A percentile compares a stretch with the other conserved stretches of the same genome.
phyloP scores from a whole-genome alignment of 2,113 vertebrate genomes.

The Alethe diademata region DNA sequence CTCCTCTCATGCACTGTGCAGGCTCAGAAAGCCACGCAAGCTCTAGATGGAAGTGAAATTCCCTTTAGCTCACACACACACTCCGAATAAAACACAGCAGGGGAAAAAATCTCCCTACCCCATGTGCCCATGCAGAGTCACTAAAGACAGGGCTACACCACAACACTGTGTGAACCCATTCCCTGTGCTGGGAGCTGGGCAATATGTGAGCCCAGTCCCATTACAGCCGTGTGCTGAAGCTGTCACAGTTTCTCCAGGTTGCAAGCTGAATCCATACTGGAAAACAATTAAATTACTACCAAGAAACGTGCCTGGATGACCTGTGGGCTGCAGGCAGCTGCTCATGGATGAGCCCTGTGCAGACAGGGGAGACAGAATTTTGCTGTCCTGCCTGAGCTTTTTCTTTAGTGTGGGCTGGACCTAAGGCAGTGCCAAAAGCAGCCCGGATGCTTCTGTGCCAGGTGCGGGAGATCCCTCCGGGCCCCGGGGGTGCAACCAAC shows the following conservation, averaged over 20 bases:
- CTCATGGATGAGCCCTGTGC: not conserved
- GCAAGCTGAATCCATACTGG: not conserved
- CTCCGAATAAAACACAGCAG: not conserved
- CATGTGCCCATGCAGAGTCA: not conserved
- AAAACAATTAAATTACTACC: not conserved
- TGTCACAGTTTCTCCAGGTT: not conserved
- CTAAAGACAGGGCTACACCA: fast-evolving
- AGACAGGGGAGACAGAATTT: not conserved
- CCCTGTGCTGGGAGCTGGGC: not conserved
- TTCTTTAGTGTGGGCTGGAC: not conserved
- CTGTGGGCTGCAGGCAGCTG: not conserved
- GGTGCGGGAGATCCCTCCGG: not conserved
- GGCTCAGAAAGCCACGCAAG: not conserved
- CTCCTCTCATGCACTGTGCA: fast-evolving
- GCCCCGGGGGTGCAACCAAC: not conserved
- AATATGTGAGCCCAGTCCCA: not conserved
- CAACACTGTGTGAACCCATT: not conserved
- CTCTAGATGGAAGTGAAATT: not conserved
- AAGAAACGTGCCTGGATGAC: not conserved
- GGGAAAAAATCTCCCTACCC: not conserved
- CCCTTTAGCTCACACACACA: not conserved
- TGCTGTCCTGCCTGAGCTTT: not conserved
- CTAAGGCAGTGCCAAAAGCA: not conserved
- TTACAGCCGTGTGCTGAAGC: not conserved
- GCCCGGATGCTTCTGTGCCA: not conserved